Conservation (phyloP, 2,888 invertebrate genomes). For the Lycocerus yunnanus region DNA sequence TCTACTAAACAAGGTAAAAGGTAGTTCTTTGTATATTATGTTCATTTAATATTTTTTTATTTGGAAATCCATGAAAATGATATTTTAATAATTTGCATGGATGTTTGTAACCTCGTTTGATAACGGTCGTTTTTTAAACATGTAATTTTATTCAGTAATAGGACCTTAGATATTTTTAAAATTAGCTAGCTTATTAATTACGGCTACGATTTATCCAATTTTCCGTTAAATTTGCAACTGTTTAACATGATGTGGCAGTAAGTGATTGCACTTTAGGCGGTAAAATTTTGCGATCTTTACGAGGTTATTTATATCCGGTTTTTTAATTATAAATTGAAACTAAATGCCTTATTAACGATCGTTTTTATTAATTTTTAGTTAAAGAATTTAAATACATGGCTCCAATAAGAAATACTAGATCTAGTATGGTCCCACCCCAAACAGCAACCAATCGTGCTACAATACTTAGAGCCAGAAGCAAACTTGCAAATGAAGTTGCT, state of each 20-base stretch:
- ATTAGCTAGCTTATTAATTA: background rate
- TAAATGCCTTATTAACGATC: background rate
- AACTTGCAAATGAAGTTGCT: conserved; percentile 30
- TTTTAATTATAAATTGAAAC: background rate
- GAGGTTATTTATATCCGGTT: background rate
- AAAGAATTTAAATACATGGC: conserved; percentile 59
- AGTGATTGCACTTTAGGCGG: background rate
- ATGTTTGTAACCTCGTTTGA: background rate
- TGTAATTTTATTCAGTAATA: background rate
- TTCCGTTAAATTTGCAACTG: background rate
- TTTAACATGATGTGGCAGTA: background rate
- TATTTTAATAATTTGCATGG: background rate
- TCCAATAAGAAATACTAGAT: conserved; percentile 64
- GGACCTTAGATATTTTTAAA: background rate
- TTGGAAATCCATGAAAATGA: background rate
- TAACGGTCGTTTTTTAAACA: conserved; percentile 1
- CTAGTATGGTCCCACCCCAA: conserved; percentile 44
- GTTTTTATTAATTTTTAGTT: background rate
- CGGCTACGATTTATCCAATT: background rate
- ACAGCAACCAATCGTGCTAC: conserved; percentile 60
- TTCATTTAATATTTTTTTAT: background rate
- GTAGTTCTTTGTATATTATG: background rate
- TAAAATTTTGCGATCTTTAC: background rate
- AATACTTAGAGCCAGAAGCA: conserved; percentile 60
- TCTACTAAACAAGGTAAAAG: conserved; percentile 12